phyloP scores from a whole-genome alignment of 2,888 invertebrate genomes.

The Ditula angustiorana region DNA sequence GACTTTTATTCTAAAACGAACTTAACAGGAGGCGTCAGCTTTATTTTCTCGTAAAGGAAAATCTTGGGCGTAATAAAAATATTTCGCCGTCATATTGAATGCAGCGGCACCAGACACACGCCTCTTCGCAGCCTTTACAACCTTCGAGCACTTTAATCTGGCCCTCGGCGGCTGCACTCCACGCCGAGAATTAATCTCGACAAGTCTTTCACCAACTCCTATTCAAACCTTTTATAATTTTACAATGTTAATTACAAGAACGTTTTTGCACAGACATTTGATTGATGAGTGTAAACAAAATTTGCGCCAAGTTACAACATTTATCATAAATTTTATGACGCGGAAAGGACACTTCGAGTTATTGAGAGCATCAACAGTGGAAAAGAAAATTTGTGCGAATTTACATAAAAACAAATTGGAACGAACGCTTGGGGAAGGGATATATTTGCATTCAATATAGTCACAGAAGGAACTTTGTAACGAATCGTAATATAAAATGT shows the following conservation, averaged over 20 bases:
- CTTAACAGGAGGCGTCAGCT: background rate
- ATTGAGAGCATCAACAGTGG: conserved; percentile 11
- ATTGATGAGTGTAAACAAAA: conserved; percentile 45
- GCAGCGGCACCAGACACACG: conserved; percentile 38
- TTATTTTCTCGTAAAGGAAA: conserved; percentile 4
- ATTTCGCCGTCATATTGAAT: conserved; percentile 27
- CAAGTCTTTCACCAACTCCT: conserved; percentile 23
- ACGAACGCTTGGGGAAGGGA: background rate
- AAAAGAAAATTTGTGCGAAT: background rate
- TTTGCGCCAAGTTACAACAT: conserved; percentile 43
- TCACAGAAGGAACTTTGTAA: background rate
- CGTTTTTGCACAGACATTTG: conserved; percentile 37
- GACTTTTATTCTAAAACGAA: background rate
- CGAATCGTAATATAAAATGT: background rate
- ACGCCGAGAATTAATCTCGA: conserved; percentile 53
- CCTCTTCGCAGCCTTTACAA: conserved; percentile 51
- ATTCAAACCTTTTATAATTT: conserved; percentile 13
- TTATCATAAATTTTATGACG: conserved; percentile 47
- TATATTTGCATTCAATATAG: background rate
- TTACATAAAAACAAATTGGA: conserved; percentile 7
- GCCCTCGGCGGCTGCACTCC: conserved; percentile 48
- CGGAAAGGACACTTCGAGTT: conserved; percentile 38
- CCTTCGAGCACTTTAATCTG: conserved; percentile 59
- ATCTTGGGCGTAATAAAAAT: conserved; percentile 12
- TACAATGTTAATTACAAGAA: conserved; percentile 15